Evolutionary conservation across 2,888 invertebrate species (phyloP), one percentile per base, ranked within the genome.

Genomic region (Galerucella nymphaeae): DNA sequence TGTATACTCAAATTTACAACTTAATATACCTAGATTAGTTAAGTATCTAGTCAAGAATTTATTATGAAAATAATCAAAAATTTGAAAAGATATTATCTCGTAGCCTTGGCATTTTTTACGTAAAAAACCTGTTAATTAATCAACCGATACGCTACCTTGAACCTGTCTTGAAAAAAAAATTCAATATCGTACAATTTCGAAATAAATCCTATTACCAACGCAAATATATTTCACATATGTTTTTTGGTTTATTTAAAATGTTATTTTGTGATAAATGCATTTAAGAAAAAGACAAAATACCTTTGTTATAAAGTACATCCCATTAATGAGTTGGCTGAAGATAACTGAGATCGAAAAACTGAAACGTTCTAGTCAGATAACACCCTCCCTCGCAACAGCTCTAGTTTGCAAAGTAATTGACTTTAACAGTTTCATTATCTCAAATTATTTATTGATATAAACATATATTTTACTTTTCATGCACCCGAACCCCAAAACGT

Each of bases 1-100:
- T 16, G 53, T 67, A 59, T 67, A 59, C 30, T 59, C 30, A 48
- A 67, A 58, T 67, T 41, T 58, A 58, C 58, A 58, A 18, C 18
- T 53, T 16, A 53, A 53, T 53, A 18, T 53, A 53, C 53, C 1
- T 6, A 6, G 9, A 18, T 53, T 9, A 16, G n/a, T 53, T 53
- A 53, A 53, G 10, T 18, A 0, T 8, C 16, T 45, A 16, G 18
- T 18, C 18, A 2, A 53, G 10, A 53, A 53, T 16, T 10, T 18
- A 1, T 45, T 45, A 13, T 53, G 53, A 8, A 16, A 53, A 53
- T n/a, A 53, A 53, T 53, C 18, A 53, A 53, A 45, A 53, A 53
- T 48, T 48, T 48, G 6, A 48, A 48, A 14, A 48, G 48, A 4
- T 14, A n/a, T 53, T 53, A 53, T 53, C 9, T 53, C 18, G 6